A percentile compares a stretch with the other conserved stretches of the same genome.
These are phyloP conservation scores for Penaeus monodon DNA, from an alignment of 2,888 invertebrate species.

Conservation along the genomic window DNA sequence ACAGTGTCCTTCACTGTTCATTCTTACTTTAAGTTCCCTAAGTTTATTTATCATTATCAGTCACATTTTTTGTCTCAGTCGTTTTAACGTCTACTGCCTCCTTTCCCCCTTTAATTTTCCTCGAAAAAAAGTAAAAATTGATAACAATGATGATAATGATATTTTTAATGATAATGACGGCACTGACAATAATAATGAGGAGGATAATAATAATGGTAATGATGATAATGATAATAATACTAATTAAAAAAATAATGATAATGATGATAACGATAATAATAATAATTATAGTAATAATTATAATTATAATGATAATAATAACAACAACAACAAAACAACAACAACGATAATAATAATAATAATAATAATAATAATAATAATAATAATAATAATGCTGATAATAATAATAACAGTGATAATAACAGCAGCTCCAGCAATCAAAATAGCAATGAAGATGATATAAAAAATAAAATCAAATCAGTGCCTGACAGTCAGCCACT, in stretches of 20 bases:
- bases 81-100: too few relatives aligned
- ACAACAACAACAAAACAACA: neutral
- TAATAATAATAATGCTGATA: neutral
- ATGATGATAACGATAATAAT: neutral
- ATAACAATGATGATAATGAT: neutral
- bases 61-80: too few relatives aligned
- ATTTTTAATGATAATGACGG: neutral
- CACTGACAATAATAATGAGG: neutral
- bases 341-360: neutral
- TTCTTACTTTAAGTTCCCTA: too few relatives aligned
- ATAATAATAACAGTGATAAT: constrained; percentile 15
- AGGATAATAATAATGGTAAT: neutral
- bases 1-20: too few relatives aligned
- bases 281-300: neutral
- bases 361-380: neutral
- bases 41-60: too few relatives aligned
- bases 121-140: too few relatives aligned
- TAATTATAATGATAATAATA: neutral
- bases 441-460: neutral
- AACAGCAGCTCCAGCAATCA: neutral
- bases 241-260: neutral
- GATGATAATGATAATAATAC: neutral
- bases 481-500: too few relatives aligned
- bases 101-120: too few relatives aligned
- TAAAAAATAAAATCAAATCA: too few relatives aligned